phyloP scores from a whole-genome alignment of 1,140 invertebrate genomes.

The Hyphantria cunea region DNA sequence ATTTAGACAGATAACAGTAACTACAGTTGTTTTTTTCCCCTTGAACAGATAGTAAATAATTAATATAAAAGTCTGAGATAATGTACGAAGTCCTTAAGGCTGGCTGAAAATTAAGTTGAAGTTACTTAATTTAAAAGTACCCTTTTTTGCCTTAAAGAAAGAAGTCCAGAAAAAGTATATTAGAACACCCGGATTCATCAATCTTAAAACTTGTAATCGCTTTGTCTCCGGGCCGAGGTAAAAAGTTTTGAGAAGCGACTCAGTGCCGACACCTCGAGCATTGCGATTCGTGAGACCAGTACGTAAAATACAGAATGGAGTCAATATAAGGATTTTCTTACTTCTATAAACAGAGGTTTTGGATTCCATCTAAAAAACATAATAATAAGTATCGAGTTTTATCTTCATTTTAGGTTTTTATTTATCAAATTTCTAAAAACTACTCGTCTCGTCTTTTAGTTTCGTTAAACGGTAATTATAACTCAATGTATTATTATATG shows the following conservation, averaged over 20 bases:
- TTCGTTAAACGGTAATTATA: no score
- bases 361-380: no score
- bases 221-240: slow-evolving; percentile 34
- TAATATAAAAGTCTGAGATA: slow-evolving; percentile 29
- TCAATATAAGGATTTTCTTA: no score
- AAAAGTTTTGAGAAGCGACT: slow-evolving; percentile 24
- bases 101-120: slow-evolving; percentile 35
- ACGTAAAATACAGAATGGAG: no score
- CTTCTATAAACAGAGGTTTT: no score
- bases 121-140: slow-evolving; percentile 41
- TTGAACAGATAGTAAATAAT: slow-evolving; percentile 25
- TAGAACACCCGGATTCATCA: slow-evolving; percentile 46
- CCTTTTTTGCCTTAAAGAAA: slow-evolving; percentile 19
- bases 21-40: no score
- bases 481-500: no score
- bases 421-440: no score
- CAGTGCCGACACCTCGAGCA: neutral
- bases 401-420: no score
- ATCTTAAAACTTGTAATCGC: slow-evolving; percentile 52
- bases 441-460: no score
- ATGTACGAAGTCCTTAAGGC: neutral
- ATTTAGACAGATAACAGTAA: slow-evolving; percentile 2
- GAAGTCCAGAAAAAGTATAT: slow-evolving; percentile 38
- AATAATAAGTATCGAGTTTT: no score
- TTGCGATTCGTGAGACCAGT: no score